A percentile compares a stretch with the other conserved stretches of the same genome.
Evolutionary conservation across 2,888 invertebrate genomes (phyloP).

Genomic region (Helobdella robusta): DNA sequence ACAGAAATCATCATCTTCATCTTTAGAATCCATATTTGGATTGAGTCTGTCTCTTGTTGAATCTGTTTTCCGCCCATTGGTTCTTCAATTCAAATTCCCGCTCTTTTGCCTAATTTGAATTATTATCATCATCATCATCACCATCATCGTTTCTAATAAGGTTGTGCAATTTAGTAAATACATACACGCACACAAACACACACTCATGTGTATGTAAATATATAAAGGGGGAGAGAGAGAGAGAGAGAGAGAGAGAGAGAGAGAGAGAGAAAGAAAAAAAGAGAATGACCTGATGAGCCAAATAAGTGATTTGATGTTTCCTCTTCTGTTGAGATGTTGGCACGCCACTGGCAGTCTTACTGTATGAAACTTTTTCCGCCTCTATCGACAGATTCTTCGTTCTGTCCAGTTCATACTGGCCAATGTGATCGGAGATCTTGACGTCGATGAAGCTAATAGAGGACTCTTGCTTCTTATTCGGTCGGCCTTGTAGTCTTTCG

Average conservation of each 20-base stretch:
- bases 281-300: constrained; percentile 74
- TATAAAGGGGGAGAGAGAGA: not conserved
- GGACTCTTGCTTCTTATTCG: constrained; percentile 56
- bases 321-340: constrained; percentile 60
- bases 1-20: too few species aligned
- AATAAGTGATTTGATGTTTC: constrained; percentile 91
- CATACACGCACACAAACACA: too few species aligned
- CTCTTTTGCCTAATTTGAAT: constrained; percentile 59
- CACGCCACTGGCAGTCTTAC: constrained; percentile 46
- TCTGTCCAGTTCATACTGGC: constrained; percentile 71
- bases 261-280: not conserved
- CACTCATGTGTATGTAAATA: not conserved
- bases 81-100: constrained; percentile 85
- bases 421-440: constrained; percentile 68
- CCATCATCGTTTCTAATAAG: too few species aligned
- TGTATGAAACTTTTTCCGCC: constrained; percentile 29
- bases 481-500: constrained; percentile 58
- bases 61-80: constrained; percentile 80
- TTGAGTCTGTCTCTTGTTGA: constrained; percentile 50
- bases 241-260: not conserved
- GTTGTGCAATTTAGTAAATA: too few species aligned
- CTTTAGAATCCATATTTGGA: constrained; percentile 36
- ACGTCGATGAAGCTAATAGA: constrained; percentile 69
- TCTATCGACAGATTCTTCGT: constrained; percentile 59
- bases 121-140: too few species aligned